Evolutionary conservation across 1,140 invertebrate species (phyloP), one percentile per base, ranked within the genome.

Genomic region (Drosophila arizonae): DNA sequence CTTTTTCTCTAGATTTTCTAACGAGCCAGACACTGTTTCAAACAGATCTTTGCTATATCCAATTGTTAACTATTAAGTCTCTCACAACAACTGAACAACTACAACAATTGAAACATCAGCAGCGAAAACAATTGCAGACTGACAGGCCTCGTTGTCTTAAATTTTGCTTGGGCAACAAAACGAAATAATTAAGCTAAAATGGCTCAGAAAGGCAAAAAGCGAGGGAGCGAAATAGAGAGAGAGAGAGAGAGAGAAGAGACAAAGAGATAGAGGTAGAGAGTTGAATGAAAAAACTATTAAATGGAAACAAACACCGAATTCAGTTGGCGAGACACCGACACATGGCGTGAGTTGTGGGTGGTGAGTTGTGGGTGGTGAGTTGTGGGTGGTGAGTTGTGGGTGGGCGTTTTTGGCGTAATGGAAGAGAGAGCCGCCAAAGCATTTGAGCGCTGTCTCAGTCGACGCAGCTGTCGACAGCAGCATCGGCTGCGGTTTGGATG

Each of bases 401-500:
- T 21, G 46, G 36, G 8, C 6, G 33, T 39, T 39, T 46, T 13
- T 6, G 6, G 24, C 30, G 26, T 5, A 41, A n/a, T 58, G 24
- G 6, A 41, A 66, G 10, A 15, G 30, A 21, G 55, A 51, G 24
- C n/a, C 50, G 58, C n/a, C n/a, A 28, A 62, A 61, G 50, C 52
- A 30, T 55, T 62, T 69, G 57, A 41, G 50, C 36, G 26, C 65
- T 60, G 76, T 54, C 63, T 45, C 61, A 45, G 48, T 51, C 54
- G 50, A 45, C 48, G 51, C 21, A 41, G 62, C 62, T 61, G 64
- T 70, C 67, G 67, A 26, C 55, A 55, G 75, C 51, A 66, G 72
- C 39, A 61, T 63, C 62, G 56, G 60, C 70, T 80, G 81, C 50
- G 77, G 77, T 72, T 72, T 80, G 64, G 43, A 55, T 67, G 70